Evolutionary conservation across 2,797 vertebrate species (phyloP).

Genomic region (Esox masquinongy): DNA sequence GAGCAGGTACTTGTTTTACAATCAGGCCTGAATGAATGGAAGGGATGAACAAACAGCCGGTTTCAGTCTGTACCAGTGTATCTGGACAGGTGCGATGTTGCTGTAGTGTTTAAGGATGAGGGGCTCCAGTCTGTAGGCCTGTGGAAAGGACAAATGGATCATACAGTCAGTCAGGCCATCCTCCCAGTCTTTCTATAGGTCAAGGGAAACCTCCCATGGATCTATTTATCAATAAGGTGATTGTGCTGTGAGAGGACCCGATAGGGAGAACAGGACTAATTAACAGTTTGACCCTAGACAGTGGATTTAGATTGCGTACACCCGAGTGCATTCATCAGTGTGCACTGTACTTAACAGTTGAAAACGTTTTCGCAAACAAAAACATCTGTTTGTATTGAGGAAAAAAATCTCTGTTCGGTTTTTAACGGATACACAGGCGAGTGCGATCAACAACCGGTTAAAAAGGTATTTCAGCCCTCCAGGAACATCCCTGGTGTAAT

Average conservation of each 20-base stretch:
- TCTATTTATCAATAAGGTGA: background rate
- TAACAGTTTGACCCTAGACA: background rate
- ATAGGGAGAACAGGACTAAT: background rate
- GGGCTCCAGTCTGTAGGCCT: constrained; percentile 97
- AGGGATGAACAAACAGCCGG: background rate
- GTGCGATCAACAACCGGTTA: background rate
- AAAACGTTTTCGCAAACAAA: too few species aligned
- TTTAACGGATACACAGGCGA: too few species aligned
- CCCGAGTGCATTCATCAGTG: too few species aligned
- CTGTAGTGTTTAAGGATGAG: constrained; percentile 96
- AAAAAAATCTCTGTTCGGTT: too few species aligned
- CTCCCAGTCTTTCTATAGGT: background rate
- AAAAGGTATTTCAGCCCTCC: background rate
- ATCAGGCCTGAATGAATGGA: background rate
- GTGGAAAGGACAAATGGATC: constrained; percentile 22
- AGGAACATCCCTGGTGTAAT: background rate
- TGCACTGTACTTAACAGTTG: too few species aligned
- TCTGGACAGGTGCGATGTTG: constrained; percentile 93
- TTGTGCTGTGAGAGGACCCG: background rate
- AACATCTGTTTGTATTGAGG: too few species aligned
- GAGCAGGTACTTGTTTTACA: background rate
- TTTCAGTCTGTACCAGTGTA: constrained; percentile 84
- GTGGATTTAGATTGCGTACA: background rate
- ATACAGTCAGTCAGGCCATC: too few species aligned
- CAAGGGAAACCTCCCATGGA: background rate